Percentiles rank a stretch among this genome's conserved stretches.
Conservation (phyloP, 2,888 invertebrate species). For the Zhuqinia jingwanae region DNA sequence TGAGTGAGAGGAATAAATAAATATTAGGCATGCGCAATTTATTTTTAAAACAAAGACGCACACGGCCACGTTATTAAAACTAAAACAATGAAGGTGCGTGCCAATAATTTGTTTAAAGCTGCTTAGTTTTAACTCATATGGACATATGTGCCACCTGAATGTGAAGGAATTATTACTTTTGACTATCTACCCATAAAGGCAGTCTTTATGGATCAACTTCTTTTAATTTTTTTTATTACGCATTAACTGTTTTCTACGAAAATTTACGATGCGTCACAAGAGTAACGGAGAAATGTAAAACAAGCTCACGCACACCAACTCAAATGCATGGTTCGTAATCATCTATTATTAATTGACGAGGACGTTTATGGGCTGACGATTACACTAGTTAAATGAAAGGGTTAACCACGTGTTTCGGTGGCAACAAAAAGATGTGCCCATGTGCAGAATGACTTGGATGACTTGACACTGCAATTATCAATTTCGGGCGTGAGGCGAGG, state of each 20-base stretch:
- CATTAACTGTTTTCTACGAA: neutral
- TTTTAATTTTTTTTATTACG: neutral
- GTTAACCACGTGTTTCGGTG: neutral
- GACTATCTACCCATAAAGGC: neutral
- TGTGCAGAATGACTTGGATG: no score
- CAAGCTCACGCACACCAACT: neutral
- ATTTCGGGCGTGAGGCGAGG: no score
- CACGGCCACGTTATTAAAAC: no score
- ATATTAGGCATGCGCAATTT: no score
- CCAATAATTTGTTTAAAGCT: neutral
- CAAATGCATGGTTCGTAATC: neutral
- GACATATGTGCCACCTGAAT: neutral
- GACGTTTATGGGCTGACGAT: neutral
- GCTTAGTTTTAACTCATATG: neutral
- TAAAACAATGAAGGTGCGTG: neutral
- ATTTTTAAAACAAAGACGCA: no score
- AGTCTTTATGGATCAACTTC: neutral
- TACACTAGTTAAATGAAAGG: neutral
- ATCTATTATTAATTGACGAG: neutral
- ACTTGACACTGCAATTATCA: no score
- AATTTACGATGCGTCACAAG: neutral
- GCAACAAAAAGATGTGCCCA: no score
- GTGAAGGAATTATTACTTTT: no score
- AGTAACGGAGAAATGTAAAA: neutral
- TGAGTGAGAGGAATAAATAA: no score